phyloP scores from a whole-genome alignment of 1,140 invertebrate species.

The Ips typographus region DNA sequence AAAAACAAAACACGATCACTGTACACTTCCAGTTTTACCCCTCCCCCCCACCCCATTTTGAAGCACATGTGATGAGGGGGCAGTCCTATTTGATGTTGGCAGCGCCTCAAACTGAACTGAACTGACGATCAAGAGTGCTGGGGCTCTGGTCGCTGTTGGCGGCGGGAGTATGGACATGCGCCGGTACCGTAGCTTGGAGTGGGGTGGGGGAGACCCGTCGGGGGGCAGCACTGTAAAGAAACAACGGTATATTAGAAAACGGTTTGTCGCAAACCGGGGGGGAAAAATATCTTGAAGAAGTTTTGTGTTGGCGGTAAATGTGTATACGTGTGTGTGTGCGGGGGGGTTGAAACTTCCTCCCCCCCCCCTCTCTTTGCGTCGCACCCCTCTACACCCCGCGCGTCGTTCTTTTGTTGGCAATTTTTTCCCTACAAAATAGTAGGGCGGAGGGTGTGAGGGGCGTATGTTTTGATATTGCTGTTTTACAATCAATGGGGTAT shows the following conservation, averaged over 20 bases:
- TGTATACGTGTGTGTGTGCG: slow-evolving; percentile 10
- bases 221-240: slow-evolving; percentile 33
- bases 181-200: background rate
- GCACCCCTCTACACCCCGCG: background rate
- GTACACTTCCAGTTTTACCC: too few species aligned
- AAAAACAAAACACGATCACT: too few species aligned
- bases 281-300: slow-evolving; percentile 31
- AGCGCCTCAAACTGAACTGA: slow-evolving; percentile 4
- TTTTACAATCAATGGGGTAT: too few species aligned
- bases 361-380: background rate
- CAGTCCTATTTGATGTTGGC: background rate
- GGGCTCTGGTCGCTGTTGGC: slow-evolving; percentile 12
- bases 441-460: too few species aligned
- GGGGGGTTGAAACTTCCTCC: background rate
- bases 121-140: slow-evolving; percentile 21
- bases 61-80: background rate
- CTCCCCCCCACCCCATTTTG: background rate
- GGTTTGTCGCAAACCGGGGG: slow-evolving; percentile 28
- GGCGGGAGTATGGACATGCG: slow-evolving; percentile 23
- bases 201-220: slow-evolving; percentile 27
- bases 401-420: background rate
- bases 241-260: slow-evolving; percentile 38
- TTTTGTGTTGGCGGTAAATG: slow-evolving; percentile 29
- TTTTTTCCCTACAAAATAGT: background rate
- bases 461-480: too few species aligned